Percentiles rank a stretch among this genome's conserved stretches.
These are phyloP conservation scores for chimpanzee (Pan troglodytes) DNA, from an alignment of 2,113 vertebrate species.

Conservation along the genomic window NHGRI_mPanTro3-v2.1_pri NC_072416.2:8810001-8810500, in stretches of 20 bases:
- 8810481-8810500: background rate
- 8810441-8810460: background rate
- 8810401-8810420: background rate
- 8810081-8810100: background rate
- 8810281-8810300: accelerated
- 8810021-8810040: background rate
- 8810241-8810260: background rate
- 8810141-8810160: background rate
- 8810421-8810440: slow-evolving; percentile 24
- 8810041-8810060: background rate
- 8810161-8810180: background rate
- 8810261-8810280: background rate
- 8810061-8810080: background rate
- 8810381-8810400: background rate
- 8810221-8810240: background rate
- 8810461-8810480: slow-evolving; percentile 42
- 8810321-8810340: background rate
- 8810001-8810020: too few species aligned
- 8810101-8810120: background rate
- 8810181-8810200: background rate
- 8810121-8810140: background rate
- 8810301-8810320: background rate
- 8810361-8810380: background rate
- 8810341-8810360: background rate
- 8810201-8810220: background rate